Conservation (phyloP, 2,888 invertebrate genomes). For the Ormyrus labotus region DNA sequence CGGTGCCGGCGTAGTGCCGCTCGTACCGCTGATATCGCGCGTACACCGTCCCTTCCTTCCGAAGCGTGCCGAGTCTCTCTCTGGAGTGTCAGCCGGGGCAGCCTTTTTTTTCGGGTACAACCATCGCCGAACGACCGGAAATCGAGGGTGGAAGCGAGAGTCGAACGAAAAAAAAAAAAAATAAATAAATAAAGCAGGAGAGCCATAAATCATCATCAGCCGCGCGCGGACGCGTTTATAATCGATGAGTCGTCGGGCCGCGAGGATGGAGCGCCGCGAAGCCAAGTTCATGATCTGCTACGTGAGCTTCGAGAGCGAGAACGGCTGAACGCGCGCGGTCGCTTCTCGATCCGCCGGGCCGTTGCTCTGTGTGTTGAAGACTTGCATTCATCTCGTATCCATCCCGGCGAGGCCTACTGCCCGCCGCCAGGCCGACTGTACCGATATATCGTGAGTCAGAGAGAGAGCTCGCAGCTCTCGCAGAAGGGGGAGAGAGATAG, state of each 20-base stretch:
- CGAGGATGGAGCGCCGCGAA: slow-evolving; percentile 60
- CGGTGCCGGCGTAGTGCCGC: not conserved
- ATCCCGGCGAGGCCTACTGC: not conserved
- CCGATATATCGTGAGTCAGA: not conserved
- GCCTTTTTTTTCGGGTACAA: too few species aligned
- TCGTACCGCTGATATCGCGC: not conserved
- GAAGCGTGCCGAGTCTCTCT: too few species aligned
- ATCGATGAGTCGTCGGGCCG: slow-evolving; percentile 60
- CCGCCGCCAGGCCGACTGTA: not conserved
- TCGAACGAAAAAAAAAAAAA: too few species aligned
- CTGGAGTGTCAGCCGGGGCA: too few species aligned
- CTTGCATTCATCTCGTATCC: not conserved
- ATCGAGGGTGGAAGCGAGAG: too few species aligned
- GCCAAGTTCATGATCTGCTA: slow-evolving; percentile 57
- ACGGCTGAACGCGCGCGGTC: slow-evolving; percentile 62
- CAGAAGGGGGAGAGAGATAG: not conserved
- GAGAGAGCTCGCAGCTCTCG: not conserved
- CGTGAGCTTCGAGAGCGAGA: slow-evolving; percentile 64
- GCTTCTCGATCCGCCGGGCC: not conserved
- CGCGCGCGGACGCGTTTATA: too few species aligned
- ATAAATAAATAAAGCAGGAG: too few species aligned
- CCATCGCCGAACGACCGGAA: too few species aligned
- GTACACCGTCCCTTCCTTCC: not conserved
- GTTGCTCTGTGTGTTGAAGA: slow-evolving; percentile 1
- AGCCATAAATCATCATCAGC: too few species aligned